Evolutionary conservation across 2,888 invertebrate genomes (phyloP).

Genomic region (Blomia tropicalis): DNA sequence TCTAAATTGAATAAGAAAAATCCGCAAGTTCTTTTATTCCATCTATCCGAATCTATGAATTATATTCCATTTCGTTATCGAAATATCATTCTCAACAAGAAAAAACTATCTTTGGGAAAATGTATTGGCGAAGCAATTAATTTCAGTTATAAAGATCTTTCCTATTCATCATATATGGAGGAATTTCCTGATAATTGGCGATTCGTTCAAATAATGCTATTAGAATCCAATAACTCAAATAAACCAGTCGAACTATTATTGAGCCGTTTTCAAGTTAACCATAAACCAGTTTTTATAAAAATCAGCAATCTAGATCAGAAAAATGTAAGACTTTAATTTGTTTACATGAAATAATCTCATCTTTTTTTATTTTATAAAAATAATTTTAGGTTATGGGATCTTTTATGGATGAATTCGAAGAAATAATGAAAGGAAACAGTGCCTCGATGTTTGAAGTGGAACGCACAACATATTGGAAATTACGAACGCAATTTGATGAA

Average conservation of each 20-base stretch:
- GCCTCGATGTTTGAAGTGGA: slow-evolving; percentile 26
- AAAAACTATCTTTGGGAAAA: not conserved
- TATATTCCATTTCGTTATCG: slow-evolving; percentile 17
- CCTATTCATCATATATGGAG: not conserved
- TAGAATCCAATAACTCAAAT: not conserved
- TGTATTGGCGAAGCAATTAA: not conserved
- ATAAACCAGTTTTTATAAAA: slow-evolving; percentile 21
- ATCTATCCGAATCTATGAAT: slow-evolving; percentile 10
- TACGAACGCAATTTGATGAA: slow-evolving; percentile 25
- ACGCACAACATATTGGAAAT: slow-evolving; percentile 27
- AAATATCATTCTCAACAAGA: slow-evolving; percentile 10
- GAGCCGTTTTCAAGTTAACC: slow-evolving; percentile 22
- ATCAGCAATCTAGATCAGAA: slow-evolving; percentile 21
- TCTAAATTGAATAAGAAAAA: not conserved
- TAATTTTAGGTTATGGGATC: slow-evolving; percentile 26
- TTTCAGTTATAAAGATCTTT: not conserved
- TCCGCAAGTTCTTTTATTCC: not conserved
- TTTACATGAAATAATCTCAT: not conserved
- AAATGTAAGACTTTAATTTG: slow-evolving; percentile 11
- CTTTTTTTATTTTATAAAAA: no score
- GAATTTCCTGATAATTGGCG: slow-evolving; percentile 26
- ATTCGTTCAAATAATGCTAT: slow-evolving; percentile 26
- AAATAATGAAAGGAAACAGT: slow-evolving; percentile 26
- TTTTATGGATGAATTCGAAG: slow-evolving; percentile 26
- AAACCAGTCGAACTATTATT: slow-evolving; percentile 23